A percentile compares a stretch with the other conserved stretches of the same genome.
phyloP scores from a whole-genome alignment of 2,888 invertebrate species.

The Limenitis camilla region DNA sequence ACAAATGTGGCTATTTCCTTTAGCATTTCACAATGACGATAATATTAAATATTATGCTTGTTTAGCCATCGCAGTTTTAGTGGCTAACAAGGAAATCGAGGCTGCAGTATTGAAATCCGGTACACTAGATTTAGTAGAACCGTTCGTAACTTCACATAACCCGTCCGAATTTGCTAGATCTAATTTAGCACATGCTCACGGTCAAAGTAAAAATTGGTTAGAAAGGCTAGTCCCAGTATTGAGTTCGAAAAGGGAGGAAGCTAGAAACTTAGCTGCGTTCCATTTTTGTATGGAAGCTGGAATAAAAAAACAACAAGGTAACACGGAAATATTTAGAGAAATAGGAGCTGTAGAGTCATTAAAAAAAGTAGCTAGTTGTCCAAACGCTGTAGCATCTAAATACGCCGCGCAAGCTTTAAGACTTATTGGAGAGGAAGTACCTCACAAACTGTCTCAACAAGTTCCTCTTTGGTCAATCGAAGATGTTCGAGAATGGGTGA shows the following conservation, averaged over 20 bases:
- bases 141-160: slow-evolving; percentile 95
- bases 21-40: slow-evolving; percentile 97
- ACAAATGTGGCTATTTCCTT: slow-evolving; percentile 97
- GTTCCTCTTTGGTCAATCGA: slow-evolving; percentile 98
- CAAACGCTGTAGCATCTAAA: slow-evolving; percentile 97
- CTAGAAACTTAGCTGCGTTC: slow-evolving; percentile 96
- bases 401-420: slow-evolving; percentile 94
- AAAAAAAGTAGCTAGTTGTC: slow-evolving; percentile 97
- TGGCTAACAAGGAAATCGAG: slow-evolving; percentile 98
- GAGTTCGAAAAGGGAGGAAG: slow-evolving; percentile 95
- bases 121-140: slow-evolving; percentile 96
- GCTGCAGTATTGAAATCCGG: slow-evolving; percentile 96
- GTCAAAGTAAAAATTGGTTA: slow-evolving; percentile 96
- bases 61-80: slow-evolving; percentile 95
- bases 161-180: slow-evolving; percentile 96
- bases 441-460: slow-evolving; percentile 97
- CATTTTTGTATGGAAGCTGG: slow-evolving; percentile 99
- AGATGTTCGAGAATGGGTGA: slow-evolving; percentile 98
- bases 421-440: slow-evolving; percentile 96
- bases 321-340: slow-evolving; percentile 92
- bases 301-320: slow-evolving; percentile 95
- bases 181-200: slow-evolving; percentile 93
- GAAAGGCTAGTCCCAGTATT: slow-evolving; percentile 94
- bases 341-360: slow-evolving; percentile 96
- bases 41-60: slow-evolving; percentile 99